Base-by-base conservation (phyloP, 2,797 vertebrate species). In the Notoglanidium macrostoma region DNA sequence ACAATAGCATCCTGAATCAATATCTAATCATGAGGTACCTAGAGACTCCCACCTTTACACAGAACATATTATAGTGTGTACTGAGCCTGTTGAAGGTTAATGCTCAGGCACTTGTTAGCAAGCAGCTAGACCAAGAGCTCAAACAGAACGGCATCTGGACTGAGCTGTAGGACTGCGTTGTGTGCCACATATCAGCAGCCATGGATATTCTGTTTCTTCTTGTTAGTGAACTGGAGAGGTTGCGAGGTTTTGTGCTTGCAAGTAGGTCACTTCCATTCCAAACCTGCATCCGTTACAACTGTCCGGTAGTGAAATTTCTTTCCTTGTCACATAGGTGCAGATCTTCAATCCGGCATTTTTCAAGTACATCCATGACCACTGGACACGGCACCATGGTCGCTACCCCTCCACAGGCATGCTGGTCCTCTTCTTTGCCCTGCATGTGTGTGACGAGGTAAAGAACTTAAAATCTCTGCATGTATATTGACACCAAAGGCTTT, bases 271-370 rank as follows among this genome's bases (percentile, higher is more conserved):
- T 21, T 23, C 54, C 72, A 21, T 29, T 57, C 61, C 46, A 70
- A 44, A 55, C 23, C 35, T 29, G 14, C 9, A 10, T 59, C n/a
- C 40, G 15, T 5, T 19, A 2, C n/a, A 35, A 26, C 21, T 21
- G 14, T 5, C 54, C 55, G 79, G 9, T 46, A 49, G 12, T 59
- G 29, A 35, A 70, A 70, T 12, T 74, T 72, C 15, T 29, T 61
- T 40, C 14, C 26, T 19, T 70, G 49, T 54, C 11, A 3, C 68
- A 40, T 86, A 99, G 98, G 98, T 99, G 78, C 98, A 99, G 95
- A 97, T 99, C 93, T 99, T 99, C 93, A 99, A 99, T 91, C 98
- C 98, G 9, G 98, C 98, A 7, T 99, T 99, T 96, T 99, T 99
- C 92, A 99, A 99, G 93, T 99, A 99, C 92, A 99, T 99, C 94